phyloP scores from a whole-genome alignment of 2,888 invertebrate genomes.

The Anthrax anthrax region DNA sequence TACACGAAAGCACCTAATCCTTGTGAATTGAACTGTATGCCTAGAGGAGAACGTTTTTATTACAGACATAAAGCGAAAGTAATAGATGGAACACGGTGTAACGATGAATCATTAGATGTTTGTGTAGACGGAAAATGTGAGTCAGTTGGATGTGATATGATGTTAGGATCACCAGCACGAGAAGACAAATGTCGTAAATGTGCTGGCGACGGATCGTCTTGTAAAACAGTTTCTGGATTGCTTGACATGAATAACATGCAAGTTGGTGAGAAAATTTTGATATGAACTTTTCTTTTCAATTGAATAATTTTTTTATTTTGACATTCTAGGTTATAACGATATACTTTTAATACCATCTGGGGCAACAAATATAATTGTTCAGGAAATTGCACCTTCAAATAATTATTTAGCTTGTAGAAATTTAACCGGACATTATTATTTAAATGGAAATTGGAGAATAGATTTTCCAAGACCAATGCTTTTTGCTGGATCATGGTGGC shows the following conservation, averaged over 20 bases:
- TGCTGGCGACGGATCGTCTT: constrained; percentile 80
- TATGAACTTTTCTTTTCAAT: too few species aligned
- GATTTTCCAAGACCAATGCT: constrained; percentile 69
- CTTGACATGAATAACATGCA: constrained; percentile 58
- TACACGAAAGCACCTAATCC: constrained; percentile 77
- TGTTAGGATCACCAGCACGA: constrained; percentile 71
- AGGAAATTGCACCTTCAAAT: constrained; percentile 65
- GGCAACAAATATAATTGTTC: constrained; percentile 76
- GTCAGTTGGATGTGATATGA: constrained; percentile 88
- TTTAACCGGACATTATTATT: constrained; percentile 65
- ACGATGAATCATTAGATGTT: constrained; percentile 70
- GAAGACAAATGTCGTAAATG: constrained; percentile 88
- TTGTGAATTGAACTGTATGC: constrained; percentile 94
- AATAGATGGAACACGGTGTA: constrained; percentile 71
- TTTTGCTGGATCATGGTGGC: constrained; percentile 75
- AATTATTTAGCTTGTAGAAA: constrained; percentile 86
- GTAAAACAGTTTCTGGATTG: constrained; percentile 60
- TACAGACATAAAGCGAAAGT: constrained; percentile 70
- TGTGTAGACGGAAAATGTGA: constrained; percentile 90
- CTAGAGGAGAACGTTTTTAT: constrained; percentile 80
- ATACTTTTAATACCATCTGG: constrained; percentile 80
- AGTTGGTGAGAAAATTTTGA: constrained; percentile 41
- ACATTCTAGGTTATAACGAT: constrained; percentile 73
- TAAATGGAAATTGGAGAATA: constrained; percentile 91
- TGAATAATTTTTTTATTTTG: background rate